Conservation (phyloP, 2,888 invertebrate species). For the Pyrgus malvae region DNA sequence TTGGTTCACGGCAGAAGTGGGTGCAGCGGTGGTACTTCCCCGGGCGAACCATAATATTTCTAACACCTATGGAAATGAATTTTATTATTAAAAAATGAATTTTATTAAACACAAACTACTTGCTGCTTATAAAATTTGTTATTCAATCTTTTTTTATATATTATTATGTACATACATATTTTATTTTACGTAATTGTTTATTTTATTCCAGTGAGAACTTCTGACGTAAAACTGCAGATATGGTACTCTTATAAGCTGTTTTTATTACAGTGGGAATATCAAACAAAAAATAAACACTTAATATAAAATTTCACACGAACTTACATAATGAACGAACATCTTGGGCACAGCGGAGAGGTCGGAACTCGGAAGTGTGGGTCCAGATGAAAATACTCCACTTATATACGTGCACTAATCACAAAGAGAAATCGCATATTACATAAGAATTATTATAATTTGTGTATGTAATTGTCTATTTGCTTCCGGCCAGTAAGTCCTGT, state of each 20-base stretch:
- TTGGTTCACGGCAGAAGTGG: too few species aligned
- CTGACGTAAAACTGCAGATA: not conserved
- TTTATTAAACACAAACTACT: too few species aligned
- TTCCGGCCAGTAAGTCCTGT: slow-evolving; percentile 20
- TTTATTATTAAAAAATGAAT: too few species aligned
- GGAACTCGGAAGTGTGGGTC: slow-evolving; percentile 20
- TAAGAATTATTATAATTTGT: slow-evolving; percentile 41
- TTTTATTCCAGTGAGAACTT: too few species aligned
- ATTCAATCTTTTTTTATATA: too few species aligned
- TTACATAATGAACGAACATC: slow-evolving; percentile 15
- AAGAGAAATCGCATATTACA: slow-evolving; percentile 49
- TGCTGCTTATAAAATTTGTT: too few species aligned
- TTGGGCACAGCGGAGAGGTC: not conserved
- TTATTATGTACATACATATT: too few species aligned
- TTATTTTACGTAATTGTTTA: too few species aligned
- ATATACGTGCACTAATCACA: slow-evolving; percentile 46
- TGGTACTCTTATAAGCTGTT: not conserved
- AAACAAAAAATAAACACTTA: not conserved
- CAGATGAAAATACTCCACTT: slow-evolving; percentile 45
- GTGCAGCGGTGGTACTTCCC: too few species aligned
- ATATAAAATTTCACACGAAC: slow-evolving; percentile 2
- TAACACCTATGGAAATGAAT: too few species aligned
- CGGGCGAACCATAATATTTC: too few species aligned
- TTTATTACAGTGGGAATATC: not conserved
- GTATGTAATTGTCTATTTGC: slow-evolving; percentile 40